These are phyloP conservation scores for Gadopsis bispinosus DNA, from an alignment of 2,797 vertebrate species.

Conservation along the genomic window DNA sequence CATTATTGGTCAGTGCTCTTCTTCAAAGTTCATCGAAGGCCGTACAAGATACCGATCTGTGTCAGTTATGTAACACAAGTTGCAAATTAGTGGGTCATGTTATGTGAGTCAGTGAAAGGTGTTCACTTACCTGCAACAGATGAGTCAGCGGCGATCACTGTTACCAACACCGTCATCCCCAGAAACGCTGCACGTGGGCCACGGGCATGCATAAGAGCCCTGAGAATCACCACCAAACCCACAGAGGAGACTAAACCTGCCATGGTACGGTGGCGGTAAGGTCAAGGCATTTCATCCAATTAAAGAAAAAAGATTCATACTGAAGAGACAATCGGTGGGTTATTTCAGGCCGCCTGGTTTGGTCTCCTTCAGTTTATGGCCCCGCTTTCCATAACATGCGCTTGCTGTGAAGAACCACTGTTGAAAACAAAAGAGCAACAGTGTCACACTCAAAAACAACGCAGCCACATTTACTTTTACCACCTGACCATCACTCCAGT, in stretches of 20 bases:
- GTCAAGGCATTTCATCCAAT: slow-evolving; percentile 82
- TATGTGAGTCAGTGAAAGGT: slow-evolving; percentile 44
- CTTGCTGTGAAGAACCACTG: slow-evolving; percentile 35
- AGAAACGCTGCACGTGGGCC: slow-evolving; percentile 67
- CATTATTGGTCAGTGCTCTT: not conserved
- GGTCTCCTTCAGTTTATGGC: slow-evolving; percentile 37
- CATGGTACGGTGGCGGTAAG: slow-evolving; percentile 68
- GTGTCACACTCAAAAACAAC: slow-evolving; percentile 27
- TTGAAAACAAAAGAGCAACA: slow-evolving; percentile 50
- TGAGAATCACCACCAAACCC: slow-evolving; percentile 69
- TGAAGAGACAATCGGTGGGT: slow-evolving; percentile 6
- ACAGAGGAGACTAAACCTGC: slow-evolving; percentile 73
- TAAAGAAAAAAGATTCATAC: slow-evolving; percentile 46
- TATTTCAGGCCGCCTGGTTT: slow-evolving; percentile 10
- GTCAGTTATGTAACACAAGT: slow-evolving; percentile 31
- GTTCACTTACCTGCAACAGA: slow-evolving; percentile 83
- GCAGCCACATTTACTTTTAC: not conserved
- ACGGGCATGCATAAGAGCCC: slow-evolving; percentile 47
- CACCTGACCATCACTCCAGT: not conserved
- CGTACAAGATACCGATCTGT: slow-evolving; percentile 15
- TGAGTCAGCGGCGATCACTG: slow-evolving; percentile 75
- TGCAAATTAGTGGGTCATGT: slow-evolving; percentile 41
- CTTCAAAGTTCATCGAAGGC: not conserved
- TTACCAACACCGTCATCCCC: slow-evolving; percentile 74
- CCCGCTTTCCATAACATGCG: slow-evolving; percentile 46